Evolutionary conservation across 2,888 invertebrate species (phyloP).

Genomic region (Tryphoninae sp.): DNA sequence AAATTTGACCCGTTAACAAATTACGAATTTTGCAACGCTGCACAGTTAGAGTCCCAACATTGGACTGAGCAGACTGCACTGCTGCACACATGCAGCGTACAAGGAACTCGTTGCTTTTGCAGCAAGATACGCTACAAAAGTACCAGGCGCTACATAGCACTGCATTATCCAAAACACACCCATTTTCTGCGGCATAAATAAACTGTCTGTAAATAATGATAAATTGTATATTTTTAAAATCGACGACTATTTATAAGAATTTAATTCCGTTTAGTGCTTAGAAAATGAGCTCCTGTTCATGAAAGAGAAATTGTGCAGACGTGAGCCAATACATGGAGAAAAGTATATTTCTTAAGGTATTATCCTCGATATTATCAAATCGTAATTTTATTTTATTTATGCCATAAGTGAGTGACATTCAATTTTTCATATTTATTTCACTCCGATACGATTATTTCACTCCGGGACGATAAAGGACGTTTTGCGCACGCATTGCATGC

Average conservation of each 20-base stretch:
- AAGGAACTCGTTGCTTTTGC: too few species aligned
- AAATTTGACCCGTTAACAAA: too few species aligned
- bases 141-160: neutral
- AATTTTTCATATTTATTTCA: constrained; percentile 11
- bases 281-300: too few species aligned
- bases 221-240: neutral
- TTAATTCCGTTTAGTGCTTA: too few species aligned
- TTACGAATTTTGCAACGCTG: too few species aligned
- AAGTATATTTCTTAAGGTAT: neutral
- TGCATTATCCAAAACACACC: neutral
- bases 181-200: neutral
- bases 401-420: neutral
- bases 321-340: too few species aligned
- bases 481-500: neutral
- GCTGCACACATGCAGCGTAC: neutral
- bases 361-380: neutral
- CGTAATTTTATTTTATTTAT: neutral
- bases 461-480: neutral
- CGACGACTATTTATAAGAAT: neutral
- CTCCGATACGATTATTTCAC: neutral
- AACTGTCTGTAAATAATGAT: neutral
- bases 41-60: too few species aligned
- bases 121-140: too few species aligned
- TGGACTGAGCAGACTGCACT: too few species aligned
- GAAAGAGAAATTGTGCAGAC: too few species aligned